Percentiles rank a stretch among this genome's conserved stretches.
These are phyloP conservation scores for Drosophila dunni DNA, from an alignment of 1,140 invertebrate genomes.

Conservation along the genomic window DNA sequence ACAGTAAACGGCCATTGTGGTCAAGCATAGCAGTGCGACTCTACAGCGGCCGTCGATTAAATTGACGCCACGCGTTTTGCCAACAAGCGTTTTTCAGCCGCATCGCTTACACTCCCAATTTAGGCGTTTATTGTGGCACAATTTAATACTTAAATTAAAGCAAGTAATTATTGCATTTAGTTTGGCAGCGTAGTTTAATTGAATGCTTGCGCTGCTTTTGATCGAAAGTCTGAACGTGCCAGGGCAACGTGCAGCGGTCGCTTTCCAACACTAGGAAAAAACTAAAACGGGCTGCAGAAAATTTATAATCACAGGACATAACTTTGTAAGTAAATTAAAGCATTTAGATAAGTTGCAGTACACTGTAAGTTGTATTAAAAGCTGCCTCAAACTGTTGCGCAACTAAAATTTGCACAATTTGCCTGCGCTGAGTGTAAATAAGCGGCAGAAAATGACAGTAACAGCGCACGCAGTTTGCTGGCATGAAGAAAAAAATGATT, in stretches of 20 bases:
- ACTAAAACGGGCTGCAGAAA: conserved; percentile 69
- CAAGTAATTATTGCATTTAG: conserved; percentile 4
- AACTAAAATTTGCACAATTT: conserved; percentile 57
- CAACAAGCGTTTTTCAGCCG: neutral
- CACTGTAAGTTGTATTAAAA: conserved; percentile 36
- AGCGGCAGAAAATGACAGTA: conserved; percentile 43
- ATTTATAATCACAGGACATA: conserved; percentile 74
- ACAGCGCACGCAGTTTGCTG: conserved; percentile 54
- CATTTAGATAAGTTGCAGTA: conserved; percentile 38
- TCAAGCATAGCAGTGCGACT: conserved; percentile 39
- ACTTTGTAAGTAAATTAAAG: conserved; percentile 77
- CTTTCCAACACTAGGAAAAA: conserved; percentile 73
- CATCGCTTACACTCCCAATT: neutral
- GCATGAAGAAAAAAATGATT: conserved; percentile 28
- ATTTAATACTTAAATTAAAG: neutral
- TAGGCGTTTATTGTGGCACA: conserved; percentile 1
- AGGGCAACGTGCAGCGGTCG: conserved; percentile 21
- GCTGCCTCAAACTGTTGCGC: conserved; percentile 40
- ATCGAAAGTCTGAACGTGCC: conserved; percentile 52
- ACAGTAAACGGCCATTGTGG: conserved; percentile 1
- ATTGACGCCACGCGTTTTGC: conserved; percentile 22
- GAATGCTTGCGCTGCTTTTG: conserved; percentile 3
- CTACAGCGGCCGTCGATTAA: conserved; percentile 28
- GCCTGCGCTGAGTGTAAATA: conserved; percentile 5
- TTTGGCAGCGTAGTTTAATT: neutral